Conservation (phyloP, 2,888 invertebrate genomes). For the Polymixis lichenea region DNA sequence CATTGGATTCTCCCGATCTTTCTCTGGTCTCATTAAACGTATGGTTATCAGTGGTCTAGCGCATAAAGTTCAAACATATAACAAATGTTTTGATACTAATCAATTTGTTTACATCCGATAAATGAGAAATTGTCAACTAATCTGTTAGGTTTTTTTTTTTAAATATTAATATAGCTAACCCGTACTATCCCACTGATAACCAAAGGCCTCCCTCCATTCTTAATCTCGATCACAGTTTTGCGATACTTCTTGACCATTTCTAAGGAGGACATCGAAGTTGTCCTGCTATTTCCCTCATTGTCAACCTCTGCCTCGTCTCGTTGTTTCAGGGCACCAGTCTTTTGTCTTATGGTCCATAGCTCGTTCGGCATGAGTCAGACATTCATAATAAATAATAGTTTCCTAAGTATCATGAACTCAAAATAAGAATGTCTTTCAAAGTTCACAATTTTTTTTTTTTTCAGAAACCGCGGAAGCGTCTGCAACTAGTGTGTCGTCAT, state of each 20-base stretch:
- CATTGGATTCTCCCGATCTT: background rate
- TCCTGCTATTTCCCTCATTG: background rate
- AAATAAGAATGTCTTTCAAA: background rate
- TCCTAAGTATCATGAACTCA: background rate
- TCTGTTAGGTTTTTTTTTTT: background rate
- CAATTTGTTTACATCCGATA: background rate
- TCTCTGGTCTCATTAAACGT: background rate
- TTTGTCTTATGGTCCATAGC: background rate
- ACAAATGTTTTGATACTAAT: background rate
- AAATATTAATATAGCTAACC: background rate
- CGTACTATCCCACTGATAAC: background rate
- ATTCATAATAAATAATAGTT: background rate
- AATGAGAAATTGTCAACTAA: background rate
- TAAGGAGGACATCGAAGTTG: background rate
- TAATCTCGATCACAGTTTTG: background rate
- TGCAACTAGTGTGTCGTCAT: background rate
- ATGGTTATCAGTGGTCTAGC: background rate
- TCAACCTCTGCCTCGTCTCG: background rate
- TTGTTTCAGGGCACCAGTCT: background rate
- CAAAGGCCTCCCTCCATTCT: background rate
- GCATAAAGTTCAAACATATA: background rate
- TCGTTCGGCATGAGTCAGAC: background rate
- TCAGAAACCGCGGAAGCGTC: background rate
- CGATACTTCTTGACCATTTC: background rate
- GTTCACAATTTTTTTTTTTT: background rate